These are phyloP conservation scores for Athalia cordata DNA, from an alignment of 2,888 invertebrate species.

Conservation along the genomic window DNA sequence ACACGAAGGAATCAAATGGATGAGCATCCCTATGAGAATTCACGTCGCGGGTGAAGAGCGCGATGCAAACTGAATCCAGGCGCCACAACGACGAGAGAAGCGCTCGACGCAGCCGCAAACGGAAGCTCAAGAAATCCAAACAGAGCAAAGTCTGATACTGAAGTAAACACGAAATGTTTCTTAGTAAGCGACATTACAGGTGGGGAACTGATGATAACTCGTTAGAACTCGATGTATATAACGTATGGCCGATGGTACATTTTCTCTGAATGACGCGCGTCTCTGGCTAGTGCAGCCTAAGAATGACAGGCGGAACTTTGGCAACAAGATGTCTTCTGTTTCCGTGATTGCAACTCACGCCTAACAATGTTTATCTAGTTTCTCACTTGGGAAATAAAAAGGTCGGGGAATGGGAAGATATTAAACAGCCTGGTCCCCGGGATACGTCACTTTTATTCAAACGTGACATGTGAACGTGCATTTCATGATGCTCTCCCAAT, in stretches of 20 bases:
- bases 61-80: constrained; percentile 63
- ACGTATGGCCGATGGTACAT: constrained; percentile 1
- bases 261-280: constrained; percentile 18
- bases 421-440: neutral
- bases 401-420: neutral
- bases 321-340: constrained; percentile 8
- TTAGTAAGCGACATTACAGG: constrained; percentile 5
- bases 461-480: neutral
- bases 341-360: constrained; percentile 11
- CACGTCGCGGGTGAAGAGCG: constrained; percentile 62
- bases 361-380: constrained; percentile 29
- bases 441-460: neutral
- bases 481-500: no score
- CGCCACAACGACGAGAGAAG: constrained; percentile 49
- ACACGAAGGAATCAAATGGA: constrained; percentile 49
- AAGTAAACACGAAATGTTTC: neutral
- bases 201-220: constrained; percentile 30
- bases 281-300: neutral
- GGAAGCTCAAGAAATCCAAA: constrained; percentile 15
- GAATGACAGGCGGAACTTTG: constrained; percentile 12
- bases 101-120: constrained; percentile 62
- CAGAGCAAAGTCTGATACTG: constrained; percentile 18
- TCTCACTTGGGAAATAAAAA: constrained; percentile 13
- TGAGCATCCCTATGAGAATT: constrained; percentile 38
- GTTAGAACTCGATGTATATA: neutral